Percentiles rank a stretch among this genome's conserved stretches.
Evolutionary conservation across 2,888 invertebrate species (phyloP).

Genomic region (Rosalia funebris): DNA sequence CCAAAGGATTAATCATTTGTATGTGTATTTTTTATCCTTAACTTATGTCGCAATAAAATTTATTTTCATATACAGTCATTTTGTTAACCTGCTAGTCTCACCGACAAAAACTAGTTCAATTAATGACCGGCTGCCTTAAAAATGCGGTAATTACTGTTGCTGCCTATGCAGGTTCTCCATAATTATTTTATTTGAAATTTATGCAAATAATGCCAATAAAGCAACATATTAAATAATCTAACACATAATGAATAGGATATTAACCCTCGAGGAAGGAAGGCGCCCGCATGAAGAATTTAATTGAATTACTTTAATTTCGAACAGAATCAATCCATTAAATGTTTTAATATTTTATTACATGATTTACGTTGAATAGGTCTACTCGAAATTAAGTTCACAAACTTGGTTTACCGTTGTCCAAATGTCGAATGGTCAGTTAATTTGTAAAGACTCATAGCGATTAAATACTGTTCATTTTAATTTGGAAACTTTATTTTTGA

Average conservation of each 20-base stretch:
- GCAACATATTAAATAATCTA: conserved; percentile 11
- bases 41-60: neutral
- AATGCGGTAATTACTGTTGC: conserved; percentile 2
- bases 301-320: conserved; percentile 38
- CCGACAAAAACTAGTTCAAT: conserved; percentile 13
- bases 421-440: conserved; percentile 22
- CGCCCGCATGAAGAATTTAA: conserved; percentile 31
- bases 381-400: conserved; percentile 31
- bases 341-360: conserved; percentile 31
- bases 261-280: conserved; percentile 22
- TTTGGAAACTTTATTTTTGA: too few species aligned
- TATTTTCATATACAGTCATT: conserved; percentile 1
- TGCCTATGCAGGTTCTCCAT: conserved; percentile 10
- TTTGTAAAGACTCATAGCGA: conserved; percentile 21
- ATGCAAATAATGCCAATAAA: conserved; percentile 10
- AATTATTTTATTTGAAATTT: conserved; percentile 12
- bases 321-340: conserved; percentile 38
- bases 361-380: conserved; percentile 13
- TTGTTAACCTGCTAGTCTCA: neutral
- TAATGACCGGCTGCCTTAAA: conserved; percentile 8
- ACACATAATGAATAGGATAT: conserved; percentile 13
- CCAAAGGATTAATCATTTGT: neutral
- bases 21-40: neutral
- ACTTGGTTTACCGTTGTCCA: conserved; percentile 16
- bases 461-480: too few species aligned